Evolutionary conservation across 2,797 vertebrate genomes (phyloP).

Genomic region (Cercopithecus mitis): DNA sequence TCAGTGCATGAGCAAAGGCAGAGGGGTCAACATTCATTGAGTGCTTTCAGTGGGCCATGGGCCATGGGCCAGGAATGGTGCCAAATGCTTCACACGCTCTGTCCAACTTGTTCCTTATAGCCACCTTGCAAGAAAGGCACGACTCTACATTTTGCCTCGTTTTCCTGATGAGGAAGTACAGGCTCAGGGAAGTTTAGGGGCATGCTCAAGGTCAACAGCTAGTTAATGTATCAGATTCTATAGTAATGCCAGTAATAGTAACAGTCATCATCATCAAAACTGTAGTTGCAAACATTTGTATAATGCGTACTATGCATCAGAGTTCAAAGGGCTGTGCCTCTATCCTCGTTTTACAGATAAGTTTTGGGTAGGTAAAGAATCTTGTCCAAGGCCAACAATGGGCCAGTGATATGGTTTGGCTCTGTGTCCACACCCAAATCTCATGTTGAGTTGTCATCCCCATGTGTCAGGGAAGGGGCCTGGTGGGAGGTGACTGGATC

Average conservation of each 20-base stretch:
- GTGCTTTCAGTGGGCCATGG: not conserved
- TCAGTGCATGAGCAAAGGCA: fast-evolving
- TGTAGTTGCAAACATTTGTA: not conserved
- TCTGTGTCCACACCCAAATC: not conserved
- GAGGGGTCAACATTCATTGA: not conserved
- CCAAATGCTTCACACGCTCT: not conserved
- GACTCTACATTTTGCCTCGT: not conserved
- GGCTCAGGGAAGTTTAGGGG: not conserved
- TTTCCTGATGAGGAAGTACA: not conserved
- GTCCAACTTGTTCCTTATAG: not conserved
- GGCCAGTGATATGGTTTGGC: not conserved
- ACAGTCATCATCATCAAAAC: not conserved
- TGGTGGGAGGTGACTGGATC: not conserved
- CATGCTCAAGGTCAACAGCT: not conserved
- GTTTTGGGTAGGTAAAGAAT: not conserved
- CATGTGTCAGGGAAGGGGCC: not conserved
- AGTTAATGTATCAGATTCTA: not conserved
- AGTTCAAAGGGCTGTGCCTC: not conserved
- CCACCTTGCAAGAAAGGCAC: not conserved
- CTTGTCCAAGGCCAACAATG: not conserved
- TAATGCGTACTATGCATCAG: not conserved
- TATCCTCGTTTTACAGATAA: not conserved
- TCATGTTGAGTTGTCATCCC: not conserved
- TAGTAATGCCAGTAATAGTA: not conserved
- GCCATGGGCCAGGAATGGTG: not conserved